Conservation (phyloP, 37 sponge, comb jelly and placozoan genomes). For the Halichondria panicea region DNA sequence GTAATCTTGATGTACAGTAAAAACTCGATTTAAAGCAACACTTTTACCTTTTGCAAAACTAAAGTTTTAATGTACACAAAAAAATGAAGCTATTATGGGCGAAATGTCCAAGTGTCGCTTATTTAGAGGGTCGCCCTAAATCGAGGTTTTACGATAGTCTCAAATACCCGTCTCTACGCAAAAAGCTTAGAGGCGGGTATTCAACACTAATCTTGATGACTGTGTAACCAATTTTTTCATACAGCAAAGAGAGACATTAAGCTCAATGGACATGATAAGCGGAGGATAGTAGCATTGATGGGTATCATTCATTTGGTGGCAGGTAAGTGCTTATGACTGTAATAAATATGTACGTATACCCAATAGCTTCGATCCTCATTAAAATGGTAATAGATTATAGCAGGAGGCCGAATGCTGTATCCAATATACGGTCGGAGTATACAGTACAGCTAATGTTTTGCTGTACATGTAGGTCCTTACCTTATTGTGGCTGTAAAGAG, state of each 20-base stretch:
- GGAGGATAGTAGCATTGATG: slow-evolving; percentile 41
- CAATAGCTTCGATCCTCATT: background rate
- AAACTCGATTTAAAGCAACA: no score
- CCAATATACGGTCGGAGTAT: slow-evolving; percentile 1
- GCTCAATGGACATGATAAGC: background rate
- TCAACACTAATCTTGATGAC: no score
- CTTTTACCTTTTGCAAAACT: no score
- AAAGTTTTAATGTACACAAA: no score
- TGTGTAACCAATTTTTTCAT: no score
- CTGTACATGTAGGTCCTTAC: slow-evolving; percentile 71
- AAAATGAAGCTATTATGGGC: no score
- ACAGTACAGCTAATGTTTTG: background rate
- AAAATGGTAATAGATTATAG: background rate
- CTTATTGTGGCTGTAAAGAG: slow-evolving; percentile 79
- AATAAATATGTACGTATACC: background rate
- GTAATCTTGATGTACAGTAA: no score
- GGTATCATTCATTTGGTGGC: slow-evolving; percentile 72
- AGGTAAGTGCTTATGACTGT: slow-evolving; percentile 8
- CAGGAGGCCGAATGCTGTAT: slow-evolving; percentile 4
- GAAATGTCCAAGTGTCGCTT: no score
- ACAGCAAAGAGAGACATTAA: slow-evolving; percentile 9
- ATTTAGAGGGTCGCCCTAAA: no score
- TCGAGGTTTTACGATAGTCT: no score
- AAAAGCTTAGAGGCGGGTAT: no score
- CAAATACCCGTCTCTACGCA: no score